These are phyloP conservation scores for Dryoscopus gambensis DNA, from an alignment of 2,113 vertebrate genomes.

Conservation along the genomic window DNA sequence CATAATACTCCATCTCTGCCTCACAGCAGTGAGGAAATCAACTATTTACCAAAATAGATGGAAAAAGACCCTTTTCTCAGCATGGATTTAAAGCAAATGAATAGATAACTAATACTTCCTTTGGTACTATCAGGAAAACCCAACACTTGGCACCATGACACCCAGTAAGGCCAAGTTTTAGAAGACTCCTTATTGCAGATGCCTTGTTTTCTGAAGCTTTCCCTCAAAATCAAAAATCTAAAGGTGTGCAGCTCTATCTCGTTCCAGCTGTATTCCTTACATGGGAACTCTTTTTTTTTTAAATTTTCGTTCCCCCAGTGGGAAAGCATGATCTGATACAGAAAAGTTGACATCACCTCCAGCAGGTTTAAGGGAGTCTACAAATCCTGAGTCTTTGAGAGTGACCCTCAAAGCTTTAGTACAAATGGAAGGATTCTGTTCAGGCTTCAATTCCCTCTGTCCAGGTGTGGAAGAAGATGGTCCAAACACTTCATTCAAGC, in stretches of 20 bases:
- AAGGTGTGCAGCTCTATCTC: neutral
- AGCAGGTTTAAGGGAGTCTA: neutral
- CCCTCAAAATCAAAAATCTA: neutral
- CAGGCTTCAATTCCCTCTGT: neutral
- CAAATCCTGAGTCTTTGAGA: neutral
- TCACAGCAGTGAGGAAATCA: neutral
- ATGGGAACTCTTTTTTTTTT: neutral
- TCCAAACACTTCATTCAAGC: neutral
- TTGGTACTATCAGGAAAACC: neutral
- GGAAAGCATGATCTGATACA: neutral
- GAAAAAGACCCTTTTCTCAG: neutral
- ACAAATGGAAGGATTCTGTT: neutral
- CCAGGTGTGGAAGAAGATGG: neutral
- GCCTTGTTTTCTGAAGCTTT: neutral
- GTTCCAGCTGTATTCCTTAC: neutral
- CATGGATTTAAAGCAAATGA: neutral
- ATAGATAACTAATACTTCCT: neutral
- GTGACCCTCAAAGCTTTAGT: rapidly evolving
- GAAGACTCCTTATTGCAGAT: neutral
- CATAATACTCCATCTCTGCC: neutral
- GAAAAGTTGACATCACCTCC: neutral
- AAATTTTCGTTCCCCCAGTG: neutral
- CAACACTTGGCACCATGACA: neutral
- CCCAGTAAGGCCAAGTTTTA: neutral
- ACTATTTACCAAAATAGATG: neutral